Evolutionary conservation across 2,113 vertebrate genomes (phyloP).

Genomic region (Neopipo cinnamomea): DNA sequence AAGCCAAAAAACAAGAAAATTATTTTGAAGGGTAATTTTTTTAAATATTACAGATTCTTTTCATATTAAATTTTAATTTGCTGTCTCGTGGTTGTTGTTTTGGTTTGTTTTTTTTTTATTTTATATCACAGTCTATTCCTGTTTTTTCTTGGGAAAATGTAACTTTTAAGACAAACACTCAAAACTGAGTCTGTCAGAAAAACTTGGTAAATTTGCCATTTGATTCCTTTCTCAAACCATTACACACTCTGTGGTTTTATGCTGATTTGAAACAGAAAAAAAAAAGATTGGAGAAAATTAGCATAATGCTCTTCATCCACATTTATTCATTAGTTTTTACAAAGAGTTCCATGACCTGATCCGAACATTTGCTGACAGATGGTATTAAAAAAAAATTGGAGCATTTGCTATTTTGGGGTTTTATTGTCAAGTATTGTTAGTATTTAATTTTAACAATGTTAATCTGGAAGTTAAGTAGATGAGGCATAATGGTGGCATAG

Average conservation of each 20-base stretch:
- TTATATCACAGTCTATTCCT: neutral
- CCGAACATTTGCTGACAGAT: neutral
- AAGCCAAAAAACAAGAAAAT: neutral
- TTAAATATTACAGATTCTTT: neutral
- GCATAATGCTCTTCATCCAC: neutral
- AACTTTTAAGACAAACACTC: neutral
- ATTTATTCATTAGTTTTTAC: neutral
- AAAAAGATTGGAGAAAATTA: neutral
- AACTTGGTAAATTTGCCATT: neutral
- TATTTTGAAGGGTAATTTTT: accelerated
- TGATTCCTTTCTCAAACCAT: neutral
- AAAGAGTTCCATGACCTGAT: accelerated
- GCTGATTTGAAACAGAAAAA: neutral
- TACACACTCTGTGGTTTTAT: neutral
- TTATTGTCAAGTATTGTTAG: neutral
- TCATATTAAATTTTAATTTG: neutral
- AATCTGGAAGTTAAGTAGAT: neutral
- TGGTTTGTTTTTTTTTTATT: neutral
- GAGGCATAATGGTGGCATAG: no score
- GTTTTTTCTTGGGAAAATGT: neutral
- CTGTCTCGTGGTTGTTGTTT: no score
- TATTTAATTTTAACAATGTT: neutral
- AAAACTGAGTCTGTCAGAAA: neutral
- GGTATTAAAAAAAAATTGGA: neutral
- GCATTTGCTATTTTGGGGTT: neutral